Conservation (phyloP, 2,113 vertebrate species). For the Tychaedon coryphoeus region DNA sequence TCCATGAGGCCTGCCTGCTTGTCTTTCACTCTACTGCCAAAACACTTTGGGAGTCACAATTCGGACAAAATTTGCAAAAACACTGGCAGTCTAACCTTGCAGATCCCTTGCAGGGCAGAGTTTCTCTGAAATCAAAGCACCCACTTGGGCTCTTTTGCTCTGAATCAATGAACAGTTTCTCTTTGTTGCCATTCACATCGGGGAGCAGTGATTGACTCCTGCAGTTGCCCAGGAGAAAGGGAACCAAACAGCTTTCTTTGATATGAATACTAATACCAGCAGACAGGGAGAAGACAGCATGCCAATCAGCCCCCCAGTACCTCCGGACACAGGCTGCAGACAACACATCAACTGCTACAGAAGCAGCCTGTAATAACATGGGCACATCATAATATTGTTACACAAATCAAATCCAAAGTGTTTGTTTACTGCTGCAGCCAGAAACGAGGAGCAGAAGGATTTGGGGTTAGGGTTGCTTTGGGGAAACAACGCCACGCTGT, state of each 20-base stretch:
- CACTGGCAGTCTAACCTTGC: background rate
- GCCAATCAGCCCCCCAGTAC: background rate
- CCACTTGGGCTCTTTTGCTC: background rate
- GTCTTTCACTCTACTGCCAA: slow-evolving; percentile 5
- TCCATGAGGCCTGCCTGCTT: background rate
- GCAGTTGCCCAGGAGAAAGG: slow-evolving; percentile 20
- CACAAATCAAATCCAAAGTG: background rate
- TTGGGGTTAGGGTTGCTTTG: background rate
- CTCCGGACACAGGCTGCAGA: background rate
- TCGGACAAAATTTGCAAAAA: background rate
- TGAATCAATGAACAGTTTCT: slow-evolving; percentile 5
- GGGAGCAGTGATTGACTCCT: slow-evolving; percentile 31
- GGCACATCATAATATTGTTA: background rate
- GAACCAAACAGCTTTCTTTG: background rate
- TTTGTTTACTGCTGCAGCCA: background rate
- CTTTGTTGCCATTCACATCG: slow-evolving; percentile 26
- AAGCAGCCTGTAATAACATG: background rate
- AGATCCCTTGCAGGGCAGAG: background rate
- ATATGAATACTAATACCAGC: slow-evolving; percentile 14
- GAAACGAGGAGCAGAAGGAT: background rate
- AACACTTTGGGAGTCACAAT: background rate
- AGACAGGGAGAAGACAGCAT: background rate
- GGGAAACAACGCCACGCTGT: background rate
- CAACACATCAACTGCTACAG: background rate
- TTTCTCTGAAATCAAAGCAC: slow-evolving; percentile 30